A percentile compares a stretch with the other conserved stretches of the same genome.
Evolutionary conservation across 37 sponge, comb jelly and placozoan species (phyloP).

Genomic region (Bolinopsis microptera): DNA sequence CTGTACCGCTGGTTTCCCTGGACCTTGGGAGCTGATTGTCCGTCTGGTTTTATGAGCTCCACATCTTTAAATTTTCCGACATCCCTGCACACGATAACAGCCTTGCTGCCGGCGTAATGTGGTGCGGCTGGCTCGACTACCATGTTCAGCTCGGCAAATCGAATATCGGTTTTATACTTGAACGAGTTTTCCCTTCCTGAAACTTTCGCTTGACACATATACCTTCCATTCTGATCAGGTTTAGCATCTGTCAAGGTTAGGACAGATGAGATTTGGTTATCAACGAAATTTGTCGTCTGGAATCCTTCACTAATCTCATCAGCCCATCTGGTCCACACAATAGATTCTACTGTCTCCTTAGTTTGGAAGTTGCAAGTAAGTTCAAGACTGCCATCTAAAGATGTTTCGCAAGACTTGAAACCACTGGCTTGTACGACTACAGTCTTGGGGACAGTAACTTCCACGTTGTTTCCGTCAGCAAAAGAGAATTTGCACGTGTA

Average conservation of each 20-base stretch:
- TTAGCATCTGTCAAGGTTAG: background rate
- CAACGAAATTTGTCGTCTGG: background rate
- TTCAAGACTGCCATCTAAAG: background rate
- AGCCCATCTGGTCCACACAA: background rate
- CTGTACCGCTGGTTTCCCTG: background rate
- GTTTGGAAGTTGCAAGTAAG: background rate
- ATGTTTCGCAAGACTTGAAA: background rate
- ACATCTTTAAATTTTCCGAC: background rate
- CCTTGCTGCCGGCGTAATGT: background rate
- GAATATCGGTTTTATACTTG: background rate
- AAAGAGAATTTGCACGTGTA: constrained; percentile 6
- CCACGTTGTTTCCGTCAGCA: background rate
- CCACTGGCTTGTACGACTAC: background rate
- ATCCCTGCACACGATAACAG: background rate
- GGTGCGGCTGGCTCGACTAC: background rate
- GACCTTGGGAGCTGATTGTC: background rate
- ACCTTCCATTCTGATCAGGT: background rate
- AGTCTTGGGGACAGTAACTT: background rate
- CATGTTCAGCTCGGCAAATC: background rate
- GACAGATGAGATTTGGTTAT: background rate
- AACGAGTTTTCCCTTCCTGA: background rate
- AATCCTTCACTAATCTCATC: background rate
- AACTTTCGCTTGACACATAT: background rate
- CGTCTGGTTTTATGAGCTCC: background rate
- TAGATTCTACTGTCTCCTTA: background rate